These are phyloP conservation scores for Drosophila erecta DNA, from an alignment of 1,140 invertebrate genomes.

Conservation along the genomic window DNA sequence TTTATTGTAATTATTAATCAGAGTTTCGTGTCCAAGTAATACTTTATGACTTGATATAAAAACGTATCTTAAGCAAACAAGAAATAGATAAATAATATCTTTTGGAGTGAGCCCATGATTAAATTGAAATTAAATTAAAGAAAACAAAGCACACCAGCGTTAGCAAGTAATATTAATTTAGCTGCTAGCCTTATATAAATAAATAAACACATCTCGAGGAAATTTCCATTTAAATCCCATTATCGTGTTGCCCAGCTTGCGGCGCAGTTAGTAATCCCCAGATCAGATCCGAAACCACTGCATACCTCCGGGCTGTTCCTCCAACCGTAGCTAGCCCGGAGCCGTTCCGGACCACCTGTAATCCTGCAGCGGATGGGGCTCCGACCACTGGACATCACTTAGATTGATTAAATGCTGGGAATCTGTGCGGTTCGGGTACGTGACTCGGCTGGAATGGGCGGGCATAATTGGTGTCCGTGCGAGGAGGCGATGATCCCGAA, in stretches of 20 bases:
- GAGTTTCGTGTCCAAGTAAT: too few species aligned
- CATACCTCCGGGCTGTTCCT: conserved; percentile 22
- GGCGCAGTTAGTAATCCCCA: not conserved
- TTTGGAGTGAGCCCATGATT: too few species aligned
- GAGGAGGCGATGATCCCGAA: conserved; percentile 30
- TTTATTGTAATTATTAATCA: too few species aligned
- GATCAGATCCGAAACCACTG: conserved; percentile 10
- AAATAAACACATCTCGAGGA: too few species aligned
- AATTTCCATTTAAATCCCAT: too few species aligned
- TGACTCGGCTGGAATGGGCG: conserved; percentile 30
- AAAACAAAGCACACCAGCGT: too few species aligned
- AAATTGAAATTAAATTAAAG: too few species aligned
- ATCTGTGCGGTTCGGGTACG: conserved; percentile 48
- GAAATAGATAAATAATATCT: too few species aligned
- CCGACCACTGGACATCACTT: conserved; percentile 38
- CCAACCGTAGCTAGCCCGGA: conserved; percentile 6
- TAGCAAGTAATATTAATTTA: too few species aligned
- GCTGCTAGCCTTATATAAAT: too few species aligned
- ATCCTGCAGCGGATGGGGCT: conserved; percentile 38
- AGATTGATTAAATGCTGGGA: conserved; percentile 55
- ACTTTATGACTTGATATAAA: too few species aligned
- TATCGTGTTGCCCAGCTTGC: conserved; percentile 13
- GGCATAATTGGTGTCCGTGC: conserved; percentile 38
- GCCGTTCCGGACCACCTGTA: conserved; percentile 18
- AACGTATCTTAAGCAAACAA: too few species aligned